Percentiles rank a stretch among this genome's conserved stretches.
Conservation (phyloP, 2,113 vertebrate genomes). For the Solea solea region DNA sequence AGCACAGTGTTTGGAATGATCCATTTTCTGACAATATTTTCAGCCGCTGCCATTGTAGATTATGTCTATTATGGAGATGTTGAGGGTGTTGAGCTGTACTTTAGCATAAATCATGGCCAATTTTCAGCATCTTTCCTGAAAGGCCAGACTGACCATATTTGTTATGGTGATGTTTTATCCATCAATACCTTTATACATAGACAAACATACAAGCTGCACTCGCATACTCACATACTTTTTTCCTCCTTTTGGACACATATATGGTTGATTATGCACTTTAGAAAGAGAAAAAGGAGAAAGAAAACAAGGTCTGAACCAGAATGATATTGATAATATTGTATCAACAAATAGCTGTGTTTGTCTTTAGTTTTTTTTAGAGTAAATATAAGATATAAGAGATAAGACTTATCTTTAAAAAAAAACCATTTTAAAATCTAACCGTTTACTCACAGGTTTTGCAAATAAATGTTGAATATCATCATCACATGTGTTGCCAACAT, state of each 20-base stretch:
- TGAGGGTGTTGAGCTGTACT: constrained; percentile 23
- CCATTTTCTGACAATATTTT: constrained; percentile 55
- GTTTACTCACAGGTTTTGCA: neutral
- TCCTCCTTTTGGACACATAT: neutral
- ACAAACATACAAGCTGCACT: neutral
- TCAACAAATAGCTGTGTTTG: neutral
- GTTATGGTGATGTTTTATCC: constrained; percentile 9
- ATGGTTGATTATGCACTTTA: neutral
- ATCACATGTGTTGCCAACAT: too few species aligned
- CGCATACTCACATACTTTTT: constrained; percentile 3
- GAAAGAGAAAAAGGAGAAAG: neutral
- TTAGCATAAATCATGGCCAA: constrained; percentile 41
- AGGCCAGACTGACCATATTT: constrained; percentile 13
- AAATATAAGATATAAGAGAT: too few species aligned
- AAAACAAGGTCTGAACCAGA: neutral
- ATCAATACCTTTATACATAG: neutral
- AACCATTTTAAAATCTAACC: neutral
- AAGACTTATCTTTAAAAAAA: too few species aligned
- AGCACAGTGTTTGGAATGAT: constrained; percentile 43
- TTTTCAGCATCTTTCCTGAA: constrained; percentile 36
- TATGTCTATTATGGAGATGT: constrained; percentile 48
- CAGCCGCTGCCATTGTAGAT: constrained; percentile 48
- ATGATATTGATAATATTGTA: neutral
- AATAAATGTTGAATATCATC: too few species aligned
- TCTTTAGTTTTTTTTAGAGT: neutral